Evolutionary conservation across 2,888 invertebrate species (phyloP), one percentile per base, ranked within the genome.

Genomic region (Apotomis betuletana): DNA sequence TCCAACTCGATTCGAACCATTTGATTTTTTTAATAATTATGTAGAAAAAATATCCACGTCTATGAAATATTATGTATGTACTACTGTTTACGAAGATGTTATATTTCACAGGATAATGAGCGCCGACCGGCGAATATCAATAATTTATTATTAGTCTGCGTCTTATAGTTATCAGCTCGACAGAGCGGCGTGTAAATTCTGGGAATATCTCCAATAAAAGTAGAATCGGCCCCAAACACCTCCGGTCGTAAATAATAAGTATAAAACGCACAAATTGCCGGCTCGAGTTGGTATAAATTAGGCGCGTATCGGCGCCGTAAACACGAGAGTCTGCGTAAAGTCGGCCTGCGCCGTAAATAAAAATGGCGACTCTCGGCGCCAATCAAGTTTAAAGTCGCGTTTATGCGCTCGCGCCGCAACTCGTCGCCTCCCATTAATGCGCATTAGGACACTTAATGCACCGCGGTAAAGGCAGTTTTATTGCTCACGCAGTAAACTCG

Each of bases 161-260:
- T 38, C 62, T 0, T 3, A 57, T 10, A 60, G 13, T 15, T 57
- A 57, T 58, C 67, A 60, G 64, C 36, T n/a, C 27, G 41, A 41
- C 51, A 36, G 44, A 38, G 46, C 5, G 38, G 41, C 44, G 27
- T 58, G 58, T 49, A 46, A 41, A 57, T 27, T 62, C 36, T 36
- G 36, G 36, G 44, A 57, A 51, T 63, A 63, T 57, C 49, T 13
- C 44, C 67, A 67, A 72, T 72, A 72, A 71, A 63, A 67, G 10
- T 51, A 44, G 36, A 15, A 54, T 5, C 51, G 51, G 51, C 67
- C 57, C 36, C 62, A 38, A 67, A 72, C 62, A 62, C 67, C 52
- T 63, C 63, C 8, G 67, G 58, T 63, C 62, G 62, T 72, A 72
- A 72, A 72, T 72, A 72, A 72, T 72, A 72, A 67, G 62, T 46